Conservation (phyloP, 2,113 vertebrate species). For the Phalacrocorax pelagicus region DNA sequence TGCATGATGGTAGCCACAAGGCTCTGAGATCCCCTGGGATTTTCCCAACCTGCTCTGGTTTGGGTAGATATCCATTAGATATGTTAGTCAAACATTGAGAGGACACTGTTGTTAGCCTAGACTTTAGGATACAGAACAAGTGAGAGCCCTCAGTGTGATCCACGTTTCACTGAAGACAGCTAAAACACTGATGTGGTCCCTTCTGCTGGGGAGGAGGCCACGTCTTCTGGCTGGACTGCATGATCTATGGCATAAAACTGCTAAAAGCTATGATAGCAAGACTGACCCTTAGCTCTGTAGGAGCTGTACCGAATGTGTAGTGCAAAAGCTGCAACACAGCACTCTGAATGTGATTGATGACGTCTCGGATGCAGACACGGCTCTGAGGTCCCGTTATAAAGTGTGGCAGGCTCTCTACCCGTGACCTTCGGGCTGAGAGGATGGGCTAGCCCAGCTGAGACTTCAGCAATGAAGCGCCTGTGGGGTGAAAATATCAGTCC, state of each 20-base stretch:
- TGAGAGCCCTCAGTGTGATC: background rate
- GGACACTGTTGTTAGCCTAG: background rate
- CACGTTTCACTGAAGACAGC: background rate
- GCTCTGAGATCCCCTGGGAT: background rate
- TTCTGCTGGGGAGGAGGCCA: background rate
- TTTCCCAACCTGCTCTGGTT: background rate
- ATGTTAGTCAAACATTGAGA: background rate
- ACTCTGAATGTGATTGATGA: background rate
- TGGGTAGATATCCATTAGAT: accelerated
- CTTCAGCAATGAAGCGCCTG: background rate
- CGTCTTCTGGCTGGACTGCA: background rate
- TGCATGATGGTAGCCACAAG: background rate
- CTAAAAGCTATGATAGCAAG: background rate
- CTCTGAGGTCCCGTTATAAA: background rate
- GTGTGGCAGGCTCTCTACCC: background rate
- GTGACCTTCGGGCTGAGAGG: background rate
- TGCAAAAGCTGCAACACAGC: background rate
- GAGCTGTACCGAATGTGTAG: background rate
- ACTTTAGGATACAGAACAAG: background rate
- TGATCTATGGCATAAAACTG: background rate
- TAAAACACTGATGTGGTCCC: background rate
- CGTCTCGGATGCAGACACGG: accelerated
- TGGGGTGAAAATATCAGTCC: background rate
- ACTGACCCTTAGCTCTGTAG: background rate
- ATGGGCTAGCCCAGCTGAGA: background rate